Evolutionary conservation across 2,888 invertebrate species (phyloP), one percentile per base, ranked within the genome.

Genomic region (Dryococelus australis): DNA sequence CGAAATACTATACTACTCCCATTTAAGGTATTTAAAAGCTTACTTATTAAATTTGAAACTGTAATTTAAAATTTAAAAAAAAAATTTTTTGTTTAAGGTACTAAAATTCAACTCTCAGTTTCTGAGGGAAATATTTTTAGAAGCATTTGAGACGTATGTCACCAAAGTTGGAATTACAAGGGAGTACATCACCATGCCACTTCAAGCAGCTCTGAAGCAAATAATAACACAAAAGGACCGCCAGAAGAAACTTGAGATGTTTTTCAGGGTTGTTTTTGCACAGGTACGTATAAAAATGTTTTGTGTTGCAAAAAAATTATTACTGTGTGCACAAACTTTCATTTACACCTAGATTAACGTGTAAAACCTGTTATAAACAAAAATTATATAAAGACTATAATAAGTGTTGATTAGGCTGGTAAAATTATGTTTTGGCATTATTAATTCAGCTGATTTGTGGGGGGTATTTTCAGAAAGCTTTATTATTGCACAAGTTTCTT

Each of bases 261-360:
- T 95, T 91, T 94, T 94, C 90, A 91, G 93, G 35, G 93, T 94
- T 78, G 94, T 94, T 27, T 94, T 94, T 90, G 92, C 93, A 10
- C 94, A 94, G 90, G 93, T 93, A 90, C 88, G 88, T 51, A 80
- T 3, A 43, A 26, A 8, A 51, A 28, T 0, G 24, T n/a, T 65
- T 20, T 8, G n/a, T 65, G 20, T 20, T 16, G 6, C 65, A 65
- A 65, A 65, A 20, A 16, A 65, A 20, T 65, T 65, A n/a, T 65
- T 65, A 65, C 20, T 9, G 65, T 65, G 65, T 65, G 51, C 35
- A 35, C 35, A 35, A 35, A 35, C 35, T 35, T 35, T 35, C 4
- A 35, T 35, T 35, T 35, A 35, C 4, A 35, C 35, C 35, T 35
- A 35, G 35, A 35, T 35, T 35, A 35, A 35, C 4, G 35, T 35